Conservation (phyloP, 1,140 invertebrate genomes). For the Pachypsylla venusta region DNA sequence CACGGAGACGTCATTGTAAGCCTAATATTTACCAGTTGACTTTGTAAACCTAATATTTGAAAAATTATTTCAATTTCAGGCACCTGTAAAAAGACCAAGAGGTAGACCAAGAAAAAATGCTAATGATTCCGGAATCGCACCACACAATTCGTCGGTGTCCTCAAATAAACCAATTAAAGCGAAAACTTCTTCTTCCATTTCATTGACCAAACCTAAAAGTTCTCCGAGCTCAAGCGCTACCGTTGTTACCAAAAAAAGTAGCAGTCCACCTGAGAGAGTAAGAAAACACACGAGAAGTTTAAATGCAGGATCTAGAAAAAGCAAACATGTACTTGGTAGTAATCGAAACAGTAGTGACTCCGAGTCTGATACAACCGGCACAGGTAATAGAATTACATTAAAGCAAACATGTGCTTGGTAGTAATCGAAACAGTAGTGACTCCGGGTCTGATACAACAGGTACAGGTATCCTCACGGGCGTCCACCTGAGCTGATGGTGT, state of each 20-base stretch:
- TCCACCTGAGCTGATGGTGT: no score
- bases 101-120: background rate
- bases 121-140: no score
- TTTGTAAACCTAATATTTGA: no score
- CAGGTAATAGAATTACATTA: conserved; percentile 27
- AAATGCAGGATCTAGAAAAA: background rate
- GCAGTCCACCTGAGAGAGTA: background rate
- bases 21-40: no score
- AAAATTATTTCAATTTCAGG: no score
- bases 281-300: background rate
- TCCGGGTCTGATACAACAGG: conserved; percentile 31
- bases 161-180: background rate
- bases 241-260: background rate
- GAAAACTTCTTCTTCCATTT: background rate
- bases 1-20: no score
- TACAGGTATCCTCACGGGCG: conserved; percentile 34
- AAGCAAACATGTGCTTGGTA: conserved; percentile 9
- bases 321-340: background rate
- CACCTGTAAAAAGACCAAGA: background rate
- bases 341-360: conserved; percentile 24
- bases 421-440: conserved; percentile 20
- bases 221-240: background rate
- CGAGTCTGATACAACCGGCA: conserved; percentile 31
- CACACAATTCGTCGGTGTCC: background rate
- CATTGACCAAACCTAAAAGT: background rate